These are phyloP conservation scores for Furcifer pardalis DNA, from an alignment of 2,797 vertebrate genomes.

Conservation along the genomic window DNA sequence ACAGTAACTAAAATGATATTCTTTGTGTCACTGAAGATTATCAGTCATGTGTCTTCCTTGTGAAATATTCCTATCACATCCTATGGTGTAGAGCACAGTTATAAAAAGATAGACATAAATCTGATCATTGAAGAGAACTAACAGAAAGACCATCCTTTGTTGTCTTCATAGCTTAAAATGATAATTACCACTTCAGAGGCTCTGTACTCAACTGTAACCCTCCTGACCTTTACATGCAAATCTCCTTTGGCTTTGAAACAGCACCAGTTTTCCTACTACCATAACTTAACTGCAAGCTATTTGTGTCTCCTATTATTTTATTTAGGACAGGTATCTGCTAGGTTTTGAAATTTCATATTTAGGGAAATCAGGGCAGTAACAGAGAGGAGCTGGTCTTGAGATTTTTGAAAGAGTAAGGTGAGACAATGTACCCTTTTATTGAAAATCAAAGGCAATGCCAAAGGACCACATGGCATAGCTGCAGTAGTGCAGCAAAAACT, in stretches of 20 bases:
- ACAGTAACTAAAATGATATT: not conserved
- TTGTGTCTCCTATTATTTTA: not conserved
- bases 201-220: not conserved
- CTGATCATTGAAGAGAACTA: not conserved
- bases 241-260: not conserved
- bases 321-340: too few species aligned
- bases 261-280: not conserved
- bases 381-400: not conserved
- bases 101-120: constrained; percentile 5
- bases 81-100: not conserved
- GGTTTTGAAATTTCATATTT: not conserved
- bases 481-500: too few species aligned
- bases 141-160: not conserved
- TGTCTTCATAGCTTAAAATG: not conserved
- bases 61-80: not conserved
- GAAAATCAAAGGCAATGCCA: not conserved
- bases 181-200: not conserved
- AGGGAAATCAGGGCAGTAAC: not conserved
- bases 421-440: not conserved
- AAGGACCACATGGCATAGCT: too few species aligned
- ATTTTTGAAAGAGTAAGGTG: not conserved
- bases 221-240: not conserved
- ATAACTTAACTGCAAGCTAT: too few species aligned
- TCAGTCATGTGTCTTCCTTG: not conserved
- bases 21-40: not conserved